Conservation (phyloP, 2,113 vertebrate genomes). For the Zosterops pallidus region DNA sequence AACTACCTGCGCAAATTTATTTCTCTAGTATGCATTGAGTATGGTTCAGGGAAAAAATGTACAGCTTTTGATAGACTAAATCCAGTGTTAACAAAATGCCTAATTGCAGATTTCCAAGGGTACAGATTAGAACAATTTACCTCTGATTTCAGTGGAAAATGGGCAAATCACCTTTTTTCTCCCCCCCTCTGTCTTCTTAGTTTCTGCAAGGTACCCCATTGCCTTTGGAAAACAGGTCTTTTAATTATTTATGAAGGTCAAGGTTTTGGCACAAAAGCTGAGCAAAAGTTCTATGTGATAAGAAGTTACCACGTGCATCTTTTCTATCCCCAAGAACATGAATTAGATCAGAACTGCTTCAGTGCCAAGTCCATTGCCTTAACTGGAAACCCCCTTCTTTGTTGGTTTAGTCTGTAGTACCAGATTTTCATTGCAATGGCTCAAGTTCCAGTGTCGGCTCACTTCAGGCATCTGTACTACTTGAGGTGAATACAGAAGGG, state of each 20-base stretch:
- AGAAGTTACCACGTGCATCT: neutral
- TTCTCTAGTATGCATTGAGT: neutral
- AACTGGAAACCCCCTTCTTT: neutral
- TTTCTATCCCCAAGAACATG: neutral
- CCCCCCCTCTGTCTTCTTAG: rapidly evolving
- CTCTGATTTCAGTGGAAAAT: neutral
- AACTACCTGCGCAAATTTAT: neutral
- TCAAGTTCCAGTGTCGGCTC: neutral
- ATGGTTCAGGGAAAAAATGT: neutral
- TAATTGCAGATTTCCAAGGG: neutral
- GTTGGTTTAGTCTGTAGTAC: neutral
- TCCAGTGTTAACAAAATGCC: neutral
- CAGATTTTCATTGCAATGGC: neutral
- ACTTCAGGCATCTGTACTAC: neutral
- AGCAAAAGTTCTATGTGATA: neutral
- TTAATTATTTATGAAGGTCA: neutral
- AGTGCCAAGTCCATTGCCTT: neutral
- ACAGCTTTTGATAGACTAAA: neutral
- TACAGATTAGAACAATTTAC: neutral
- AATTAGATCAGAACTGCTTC: neutral
- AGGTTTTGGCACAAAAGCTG: neutral
- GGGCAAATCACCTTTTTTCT: neutral
- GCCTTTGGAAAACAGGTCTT: neutral
- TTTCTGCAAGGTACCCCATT: neutral
- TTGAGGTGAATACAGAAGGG: neutral